Conservation (phyloP, 2,888 invertebrate species). For the Apodemia mormo region DNA sequence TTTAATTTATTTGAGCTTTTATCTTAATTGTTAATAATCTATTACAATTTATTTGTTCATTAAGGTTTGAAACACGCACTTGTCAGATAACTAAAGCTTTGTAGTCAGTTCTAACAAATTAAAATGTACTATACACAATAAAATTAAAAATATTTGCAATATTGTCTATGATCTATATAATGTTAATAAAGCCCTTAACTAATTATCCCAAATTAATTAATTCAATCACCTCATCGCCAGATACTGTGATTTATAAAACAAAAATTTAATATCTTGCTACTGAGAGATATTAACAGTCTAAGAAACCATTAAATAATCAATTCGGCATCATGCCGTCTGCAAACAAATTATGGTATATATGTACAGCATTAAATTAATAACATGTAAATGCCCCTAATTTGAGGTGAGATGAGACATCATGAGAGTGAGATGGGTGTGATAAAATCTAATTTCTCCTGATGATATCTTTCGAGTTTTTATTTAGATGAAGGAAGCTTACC, state of each 20-base stretch:
- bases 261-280: background rate
- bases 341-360: background rate
- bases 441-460: no score
- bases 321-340: background rate
- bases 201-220: conserved; percentile 29
- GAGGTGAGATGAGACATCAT: no score
- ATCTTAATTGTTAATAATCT: no score
- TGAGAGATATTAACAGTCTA: background rate
- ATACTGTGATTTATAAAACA: conserved; percentile 20
- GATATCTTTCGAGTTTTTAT: no score
- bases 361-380: no score
- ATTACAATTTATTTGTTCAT: no score
- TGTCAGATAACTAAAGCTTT: background rate
- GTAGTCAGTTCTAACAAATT: background rate
- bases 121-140: background rate
- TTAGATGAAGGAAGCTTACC: background rate
- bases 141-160: background rate
- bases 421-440: no score
- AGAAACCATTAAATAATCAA: conserved; percentile 2
- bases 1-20: no score
- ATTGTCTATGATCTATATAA: conserved; percentile 39
- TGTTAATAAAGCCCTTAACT: conserved; percentile 31
- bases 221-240: conserved; percentile 7
- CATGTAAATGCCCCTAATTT: no score
- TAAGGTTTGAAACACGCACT: no score